Evolutionary conservation across 2,797 vertebrate species (phyloP).

Genomic region (Malurus splendens): DNA sequence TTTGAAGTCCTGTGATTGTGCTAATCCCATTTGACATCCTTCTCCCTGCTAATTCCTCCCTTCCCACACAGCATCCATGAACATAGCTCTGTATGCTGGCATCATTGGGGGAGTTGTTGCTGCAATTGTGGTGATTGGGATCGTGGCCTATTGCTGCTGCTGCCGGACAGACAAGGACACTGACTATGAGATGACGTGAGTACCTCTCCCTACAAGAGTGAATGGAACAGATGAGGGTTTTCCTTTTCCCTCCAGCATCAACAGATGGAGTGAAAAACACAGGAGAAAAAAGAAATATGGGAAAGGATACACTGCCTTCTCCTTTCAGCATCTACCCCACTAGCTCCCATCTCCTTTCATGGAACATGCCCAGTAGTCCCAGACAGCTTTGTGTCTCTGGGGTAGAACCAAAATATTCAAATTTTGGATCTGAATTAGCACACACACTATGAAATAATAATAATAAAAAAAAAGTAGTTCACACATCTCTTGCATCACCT

Average conservation of each 20-base stretch:
- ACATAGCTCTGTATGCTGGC: conserved; percentile 74
- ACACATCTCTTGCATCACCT: not conserved
- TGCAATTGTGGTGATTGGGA: conserved; percentile 70
- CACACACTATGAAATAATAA: not conserved
- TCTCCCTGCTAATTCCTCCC: not conserved
- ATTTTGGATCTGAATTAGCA: not conserved
- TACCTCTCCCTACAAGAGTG: not conserved
- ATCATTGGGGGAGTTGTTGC: conserved; percentile 75
- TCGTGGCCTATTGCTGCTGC: conserved; percentile 82
- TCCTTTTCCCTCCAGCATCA: not conserved
- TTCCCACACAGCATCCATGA: conserved; percentile 78
- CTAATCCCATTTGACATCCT: not conserved
- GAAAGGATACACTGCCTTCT: not conserved
- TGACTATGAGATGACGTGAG: conserved; percentile 74
- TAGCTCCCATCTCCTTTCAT: not conserved
- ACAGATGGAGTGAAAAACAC: rapidly evolving
- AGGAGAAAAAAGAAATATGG: not conserved
- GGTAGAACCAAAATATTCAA: not conserved
- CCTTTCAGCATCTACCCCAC: not conserved
- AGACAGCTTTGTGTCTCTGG: not conserved
- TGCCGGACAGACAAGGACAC: conserved; percentile 52
- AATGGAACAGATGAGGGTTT: not conserved
- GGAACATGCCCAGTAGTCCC: not conserved
- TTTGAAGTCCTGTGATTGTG: not conserved
- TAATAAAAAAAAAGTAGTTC: not conserved